phyloP scores from a whole-genome alignment of 2,113 vertebrate species.

The Cricetomys ansorgei region DNA sequence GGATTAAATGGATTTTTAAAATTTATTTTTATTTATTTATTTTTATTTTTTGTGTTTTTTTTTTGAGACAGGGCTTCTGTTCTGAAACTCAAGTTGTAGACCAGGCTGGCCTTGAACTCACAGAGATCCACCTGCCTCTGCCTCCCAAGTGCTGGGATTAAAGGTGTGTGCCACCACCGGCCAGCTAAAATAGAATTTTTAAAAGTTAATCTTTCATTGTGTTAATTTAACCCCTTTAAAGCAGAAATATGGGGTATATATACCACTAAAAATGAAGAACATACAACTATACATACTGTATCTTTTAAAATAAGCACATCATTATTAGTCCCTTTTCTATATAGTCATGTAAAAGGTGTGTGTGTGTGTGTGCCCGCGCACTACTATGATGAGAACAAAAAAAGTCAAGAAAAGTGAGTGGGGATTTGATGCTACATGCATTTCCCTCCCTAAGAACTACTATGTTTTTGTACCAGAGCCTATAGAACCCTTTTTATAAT shows the following conservation, averaged over 20 bases:
- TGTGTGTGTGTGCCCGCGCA: background rate
- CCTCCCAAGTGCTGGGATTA: too few species aligned
- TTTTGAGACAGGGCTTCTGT: too few species aligned
- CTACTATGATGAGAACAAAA: conserved; percentile 44
- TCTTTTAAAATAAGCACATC: conserved; percentile 40
- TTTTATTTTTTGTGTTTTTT: too few species aligned
- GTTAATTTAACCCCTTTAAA: conserved; percentile 24
- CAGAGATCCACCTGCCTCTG: too few species aligned
- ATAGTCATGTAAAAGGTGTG: background rate
- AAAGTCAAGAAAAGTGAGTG: conserved; percentile 9
- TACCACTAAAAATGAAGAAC: background rate
- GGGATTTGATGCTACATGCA: conserved; percentile 25
- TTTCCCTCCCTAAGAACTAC: background rate
- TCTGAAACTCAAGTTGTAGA: too few species aligned
- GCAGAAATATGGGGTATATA: background rate
- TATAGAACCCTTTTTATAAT: background rate
- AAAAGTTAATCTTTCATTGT: conserved; percentile 42
- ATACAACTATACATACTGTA: background rate
- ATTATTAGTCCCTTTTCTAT: conserved; percentile 33
- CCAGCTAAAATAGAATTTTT: background rate
- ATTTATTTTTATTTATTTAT: too few species aligned
- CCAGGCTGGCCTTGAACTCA: too few species aligned
- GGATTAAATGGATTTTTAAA: background rate
- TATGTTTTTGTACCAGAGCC: background rate
- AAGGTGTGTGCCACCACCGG: too few species aligned